Evolutionary conservation across 23 tunicate species (phyloP).

Genomic region (Styela plicata): DNA sequence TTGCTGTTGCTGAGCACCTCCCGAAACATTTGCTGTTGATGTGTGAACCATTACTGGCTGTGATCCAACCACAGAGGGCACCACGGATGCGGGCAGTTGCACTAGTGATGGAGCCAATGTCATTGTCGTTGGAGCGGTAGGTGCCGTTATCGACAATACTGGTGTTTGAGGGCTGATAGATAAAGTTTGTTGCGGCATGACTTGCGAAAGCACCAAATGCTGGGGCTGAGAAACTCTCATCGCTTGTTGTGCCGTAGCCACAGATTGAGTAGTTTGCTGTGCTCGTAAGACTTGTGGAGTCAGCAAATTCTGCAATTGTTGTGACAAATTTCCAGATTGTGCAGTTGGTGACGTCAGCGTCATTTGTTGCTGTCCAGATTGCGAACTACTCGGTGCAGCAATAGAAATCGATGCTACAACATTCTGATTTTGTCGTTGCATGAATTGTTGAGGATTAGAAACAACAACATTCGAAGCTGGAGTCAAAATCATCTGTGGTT

Average conservation of each 20-base stretch:
- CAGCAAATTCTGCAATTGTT: slow-evolving; percentile 19
- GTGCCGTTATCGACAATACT: not conserved
- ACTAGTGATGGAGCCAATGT: not conserved
- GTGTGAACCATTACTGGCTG: no score
- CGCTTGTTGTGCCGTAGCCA: not conserved
- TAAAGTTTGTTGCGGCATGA: not conserved
- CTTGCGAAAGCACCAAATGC: slow-evolving; percentile 1
- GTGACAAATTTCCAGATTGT: not conserved
- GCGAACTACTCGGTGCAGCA: slow-evolving; percentile 15
- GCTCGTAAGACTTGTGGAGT: slow-evolving; percentile 7
- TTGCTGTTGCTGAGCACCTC: not conserved
- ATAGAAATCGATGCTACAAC: slow-evolving; percentile 18
- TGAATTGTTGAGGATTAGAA: slow-evolving; percentile 7
- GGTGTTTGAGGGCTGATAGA: not conserved
- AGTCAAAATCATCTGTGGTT: slow-evolving; percentile 21
- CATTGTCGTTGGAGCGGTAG: not conserved
- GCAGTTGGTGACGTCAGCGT: slow-evolving; percentile 8
- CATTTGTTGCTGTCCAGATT: not conserved
- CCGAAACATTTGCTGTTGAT: not conserved
- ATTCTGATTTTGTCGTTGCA: slow-evolving; percentile 5
- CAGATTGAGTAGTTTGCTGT: slow-evolving; percentile 3
- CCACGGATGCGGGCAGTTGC: not conserved
- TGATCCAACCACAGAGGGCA: not conserved
- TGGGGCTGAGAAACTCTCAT: slow-evolving; percentile 1
- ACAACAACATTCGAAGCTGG: slow-evolving; percentile 1